Evolutionary conservation across 2,888 invertebrate species (phyloP), one percentile per base, ranked within the genome.

Genomic region (Drosophila fungiperda): DNA sequence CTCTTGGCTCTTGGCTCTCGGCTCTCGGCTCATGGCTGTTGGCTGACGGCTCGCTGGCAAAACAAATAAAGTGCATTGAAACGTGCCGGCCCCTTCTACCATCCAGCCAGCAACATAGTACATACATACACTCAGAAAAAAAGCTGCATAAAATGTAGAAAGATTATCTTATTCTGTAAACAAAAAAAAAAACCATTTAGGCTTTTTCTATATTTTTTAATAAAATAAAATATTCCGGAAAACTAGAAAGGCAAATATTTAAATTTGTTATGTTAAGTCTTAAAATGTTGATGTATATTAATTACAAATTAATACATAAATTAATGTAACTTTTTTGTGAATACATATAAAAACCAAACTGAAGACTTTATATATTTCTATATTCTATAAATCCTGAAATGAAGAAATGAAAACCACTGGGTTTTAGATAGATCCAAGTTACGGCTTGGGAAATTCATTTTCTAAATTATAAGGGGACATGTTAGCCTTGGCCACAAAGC

Each of bases 41-140:
- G 45, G 68, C 58, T 58, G 54, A 54, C 42, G 58, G 55, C 60
- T 64, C 40, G 58, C 59, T 63, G 67, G 66, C 59, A 78, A 82
- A 81, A 83, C 78, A 83, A 83, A 83, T 78, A 83, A 82, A 83
- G 78, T 83, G 84, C 82, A 83, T 83, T 83, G 76, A 78, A 82
- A 70, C 66, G 71, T 73, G 79, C 79, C 67, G 57, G 64, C 38
- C 45, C 50, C 53, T 62, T 42, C 42, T 40, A 33, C 57, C 61
- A 68, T 35, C 60, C 23, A 68, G 54, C n/a, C 17, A 40, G 29
- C n/a, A n/a, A 23, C 63, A 20, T 60, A 36, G 20, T 15, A 35
- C 48, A 23, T 59, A 38, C 54, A 59, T 45, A 45, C 23, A 45
- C 45, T 23, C 33, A 26, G 3, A n/a, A 33, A 35, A 8, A 36